Percentiles rank a stretch among this genome's conserved stretches.
Conservation (phyloP, 2,113 vertebrate species). For the Zeus faber region DNA sequence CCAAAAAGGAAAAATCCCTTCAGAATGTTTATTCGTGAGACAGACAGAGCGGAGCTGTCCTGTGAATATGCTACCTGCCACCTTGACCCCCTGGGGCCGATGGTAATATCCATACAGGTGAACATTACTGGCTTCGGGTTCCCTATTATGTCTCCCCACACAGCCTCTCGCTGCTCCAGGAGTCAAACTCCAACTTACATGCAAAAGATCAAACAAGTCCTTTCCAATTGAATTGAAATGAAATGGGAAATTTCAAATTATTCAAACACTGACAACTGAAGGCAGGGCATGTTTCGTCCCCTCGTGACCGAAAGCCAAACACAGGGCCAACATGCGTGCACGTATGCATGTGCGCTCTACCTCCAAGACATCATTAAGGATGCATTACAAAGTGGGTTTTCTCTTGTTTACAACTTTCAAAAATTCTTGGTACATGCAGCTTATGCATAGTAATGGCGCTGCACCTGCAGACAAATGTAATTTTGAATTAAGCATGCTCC, state of each 20-base stretch:
- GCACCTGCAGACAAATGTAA: constrained; percentile 21
- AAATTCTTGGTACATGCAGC: constrained; percentile 39
- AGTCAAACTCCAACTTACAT: constrained; percentile 61
- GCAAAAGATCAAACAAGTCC: constrained; percentile 78
- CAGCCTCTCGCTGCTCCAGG: constrained; percentile 61
- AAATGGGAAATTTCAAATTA: constrained; percentile 68
- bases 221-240: constrained; percentile 74
- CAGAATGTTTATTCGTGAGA: constrained; percentile 57
- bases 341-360: constrained; percentile 37
- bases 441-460: constrained; percentile 25
- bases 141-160: constrained; percentile 68
- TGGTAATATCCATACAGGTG: constrained; percentile 76
- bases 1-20: constrained; percentile 50
- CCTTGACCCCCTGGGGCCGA: constrained; percentile 66
- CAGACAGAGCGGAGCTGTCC: constrained; percentile 55
- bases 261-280: constrained; percentile 68
- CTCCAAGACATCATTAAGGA: constrained; percentile 65
- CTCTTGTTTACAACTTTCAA: constrained; percentile 67
- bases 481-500: constrained; percentile 45
- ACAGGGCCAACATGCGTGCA: constrained; percentile 33
- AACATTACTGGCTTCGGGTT: constrained; percentile 68
- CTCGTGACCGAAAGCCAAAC: constrained; percentile 49
- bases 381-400: constrained; percentile 58
- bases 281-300: constrained; percentile 57
- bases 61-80: constrained; percentile 66